phyloP scores from a whole-genome alignment of 1,140 invertebrate species.

The Spodoptera frugiperda region DNA sequence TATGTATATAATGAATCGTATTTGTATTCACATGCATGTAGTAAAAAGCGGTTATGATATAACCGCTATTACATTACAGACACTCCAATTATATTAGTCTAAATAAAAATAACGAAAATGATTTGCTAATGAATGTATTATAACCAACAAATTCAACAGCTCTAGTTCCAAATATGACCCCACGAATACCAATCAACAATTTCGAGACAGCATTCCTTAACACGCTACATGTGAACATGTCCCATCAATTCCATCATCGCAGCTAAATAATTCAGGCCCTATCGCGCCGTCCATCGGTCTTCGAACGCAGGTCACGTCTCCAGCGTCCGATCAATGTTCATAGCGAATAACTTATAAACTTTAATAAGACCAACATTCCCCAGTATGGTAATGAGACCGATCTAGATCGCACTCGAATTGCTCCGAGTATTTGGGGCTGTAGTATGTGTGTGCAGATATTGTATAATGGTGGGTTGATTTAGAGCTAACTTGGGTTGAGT shows the following conservation, averaged over 20 bases:
- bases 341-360: constrained; percentile 37
- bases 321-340: constrained; percentile 34
- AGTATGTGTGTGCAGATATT: background rate
- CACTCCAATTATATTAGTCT: too few relatives aligned
- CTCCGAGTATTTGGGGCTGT: background rate
- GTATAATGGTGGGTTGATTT: background rate
- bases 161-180: too few relatives aligned
- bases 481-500: background rate
- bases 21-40: too few relatives aligned
- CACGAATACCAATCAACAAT: background rate
- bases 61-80: too few relatives aligned
- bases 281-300: background rate
- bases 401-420: constrained; percentile 8
- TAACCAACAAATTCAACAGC: too few relatives aligned
- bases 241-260: background rate
- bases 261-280: background rate
- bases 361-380: constrained; percentile 27
- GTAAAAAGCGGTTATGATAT: too few relatives aligned
- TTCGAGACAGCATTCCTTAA: background rate
- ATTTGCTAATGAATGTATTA: too few relatives aligned
- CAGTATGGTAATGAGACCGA: constrained; percentile 29
- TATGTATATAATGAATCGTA: too few relatives aligned
- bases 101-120: too few relatives aligned
- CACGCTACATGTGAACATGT: background rate
- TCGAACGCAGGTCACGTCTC: constrained; percentile 5